phyloP scores from a whole-genome alignment of 53 echinoderm and acorn worm genomes.

The Arbacia lixula region DNA sequence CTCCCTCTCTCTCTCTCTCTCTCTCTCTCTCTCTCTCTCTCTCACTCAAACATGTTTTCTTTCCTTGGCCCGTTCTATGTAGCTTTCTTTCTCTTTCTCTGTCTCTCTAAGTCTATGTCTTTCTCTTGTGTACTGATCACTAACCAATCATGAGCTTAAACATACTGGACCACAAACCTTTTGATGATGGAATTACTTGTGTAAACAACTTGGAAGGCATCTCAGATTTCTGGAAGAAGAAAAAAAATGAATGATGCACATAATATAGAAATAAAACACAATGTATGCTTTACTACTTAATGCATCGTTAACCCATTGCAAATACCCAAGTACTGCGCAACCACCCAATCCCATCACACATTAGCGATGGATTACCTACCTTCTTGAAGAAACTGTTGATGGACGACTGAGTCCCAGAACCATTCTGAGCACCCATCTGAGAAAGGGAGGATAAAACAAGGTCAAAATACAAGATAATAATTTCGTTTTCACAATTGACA shows the following conservation, averaged over 20 bases:
- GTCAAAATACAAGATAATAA: too few relatives aligned
- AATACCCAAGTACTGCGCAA: not conserved
- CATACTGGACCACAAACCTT: too few relatives aligned
- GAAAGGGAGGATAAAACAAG: not conserved
- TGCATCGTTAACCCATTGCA: not conserved
- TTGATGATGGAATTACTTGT: slow-evolving; percentile 19
- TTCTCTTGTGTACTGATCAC: too few relatives aligned
- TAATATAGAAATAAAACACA: not conserved
- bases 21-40: too few relatives aligned
- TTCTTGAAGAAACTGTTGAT: slow-evolving; percentile 34
- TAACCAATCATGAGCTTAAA: too few relatives aligned
- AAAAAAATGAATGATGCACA: not conserved
- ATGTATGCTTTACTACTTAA: too few relatives aligned
- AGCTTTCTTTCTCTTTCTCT: too few relatives aligned
- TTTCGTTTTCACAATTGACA: too few relatives aligned
- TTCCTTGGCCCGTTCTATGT: too few relatives aligned
- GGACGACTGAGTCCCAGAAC: slow-evolving; percentile 13
- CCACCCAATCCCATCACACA: not conserved
- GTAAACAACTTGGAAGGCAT: slow-evolving; percentile 31
- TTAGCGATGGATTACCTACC: not conserved
- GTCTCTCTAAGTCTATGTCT: too few relatives aligned
- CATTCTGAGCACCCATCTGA: not conserved
- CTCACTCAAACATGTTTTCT: too few relatives aligned
- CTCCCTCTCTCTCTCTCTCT: too few relatives aligned
- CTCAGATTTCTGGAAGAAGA: slow-evolving; percentile 40